A percentile compares a stretch with the other conserved stretches of the same genome.
Evolutionary conservation across 2,113 vertebrate genomes (phyloP).

Genomic region (Alligator mississippiensis): DNA sequence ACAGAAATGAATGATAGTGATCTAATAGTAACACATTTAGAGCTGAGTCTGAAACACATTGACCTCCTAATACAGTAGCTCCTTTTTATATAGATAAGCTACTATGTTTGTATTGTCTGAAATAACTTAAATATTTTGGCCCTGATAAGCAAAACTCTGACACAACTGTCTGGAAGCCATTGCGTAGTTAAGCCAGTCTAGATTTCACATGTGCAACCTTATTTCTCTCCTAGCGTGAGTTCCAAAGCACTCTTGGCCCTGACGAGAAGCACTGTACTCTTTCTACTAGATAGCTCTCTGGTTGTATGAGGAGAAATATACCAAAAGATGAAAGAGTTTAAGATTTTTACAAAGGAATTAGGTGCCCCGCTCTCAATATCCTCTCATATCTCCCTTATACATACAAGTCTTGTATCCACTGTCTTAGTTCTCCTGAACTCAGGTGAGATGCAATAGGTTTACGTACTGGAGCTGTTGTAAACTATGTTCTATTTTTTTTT

Average conservation of each 20-base stretch:
- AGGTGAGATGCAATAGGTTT: background rate
- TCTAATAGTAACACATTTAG: background rate
- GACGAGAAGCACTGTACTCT: background rate
- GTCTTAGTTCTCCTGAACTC: background rate
- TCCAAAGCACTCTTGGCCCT: background rate
- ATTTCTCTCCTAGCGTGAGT: rapidly evolving
- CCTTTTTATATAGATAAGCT: background rate
- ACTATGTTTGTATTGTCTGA: background rate
- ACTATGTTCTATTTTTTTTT: background rate
- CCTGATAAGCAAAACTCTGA: background rate
- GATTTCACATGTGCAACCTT: rapidly evolving
- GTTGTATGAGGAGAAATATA: background rate
- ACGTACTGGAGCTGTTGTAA: background rate
- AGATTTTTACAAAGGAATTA: background rate
- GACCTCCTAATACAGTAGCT: background rate
- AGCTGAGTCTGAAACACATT: background rate
- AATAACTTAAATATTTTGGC: background rate
- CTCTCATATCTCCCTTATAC: background rate
- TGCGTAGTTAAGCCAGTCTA: background rate
- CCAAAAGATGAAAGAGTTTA: background rate
- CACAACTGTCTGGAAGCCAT: background rate
- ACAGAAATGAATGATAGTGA: background rate
- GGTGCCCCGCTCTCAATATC: background rate
- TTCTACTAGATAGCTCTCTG: background rate
- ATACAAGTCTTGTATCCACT: background rate